phyloP scores from a whole-genome alignment of 2,797 vertebrate genomes.

The Nannoperca obscura region DNA sequence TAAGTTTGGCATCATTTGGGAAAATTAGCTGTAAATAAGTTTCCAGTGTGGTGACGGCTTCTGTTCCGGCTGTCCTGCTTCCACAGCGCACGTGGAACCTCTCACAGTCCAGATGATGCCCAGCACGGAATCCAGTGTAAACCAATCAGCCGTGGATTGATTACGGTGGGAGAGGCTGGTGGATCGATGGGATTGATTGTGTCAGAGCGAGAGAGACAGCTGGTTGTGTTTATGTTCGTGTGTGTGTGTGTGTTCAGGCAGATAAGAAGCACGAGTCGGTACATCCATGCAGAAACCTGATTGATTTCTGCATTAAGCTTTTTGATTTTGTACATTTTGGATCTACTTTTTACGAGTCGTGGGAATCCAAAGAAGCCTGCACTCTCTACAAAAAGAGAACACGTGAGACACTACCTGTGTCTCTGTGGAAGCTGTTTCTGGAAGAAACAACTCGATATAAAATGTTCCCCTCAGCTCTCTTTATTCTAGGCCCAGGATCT shows the following conservation, averaged over 20 bases:
- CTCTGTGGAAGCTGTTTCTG: not conserved
- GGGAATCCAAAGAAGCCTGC: not conserved
- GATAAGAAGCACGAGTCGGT: not conserved
- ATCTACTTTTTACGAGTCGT: not conserved
- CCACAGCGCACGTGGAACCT: constrained; percentile 9
- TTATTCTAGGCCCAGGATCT: not conserved
- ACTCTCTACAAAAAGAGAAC: too few relatives aligned
- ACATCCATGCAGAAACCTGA: too few relatives aligned
- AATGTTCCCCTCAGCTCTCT: not conserved
- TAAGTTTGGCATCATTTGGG: not conserved
- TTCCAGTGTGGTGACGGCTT: not conserved
- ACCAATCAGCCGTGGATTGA: constrained; percentile 43
- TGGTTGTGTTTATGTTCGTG: not conserved
- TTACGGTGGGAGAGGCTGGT: constrained; percentile 27
- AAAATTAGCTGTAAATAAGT: not conserved
- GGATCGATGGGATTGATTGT: constrained; percentile 38
- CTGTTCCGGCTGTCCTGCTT: not conserved
- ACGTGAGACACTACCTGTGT: not conserved
- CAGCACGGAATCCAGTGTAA: not conserved
- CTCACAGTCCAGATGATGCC: constrained; percentile 13
- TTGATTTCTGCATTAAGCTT: not conserved
- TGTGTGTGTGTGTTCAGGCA: not conserved
- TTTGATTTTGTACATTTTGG: not conserved
- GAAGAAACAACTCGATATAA: not conserved
- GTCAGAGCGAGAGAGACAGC: not conserved